Base-by-base conservation (phyloP, 1,140 invertebrate genomes). In the Lordiphosa clarofinis region DNA sequence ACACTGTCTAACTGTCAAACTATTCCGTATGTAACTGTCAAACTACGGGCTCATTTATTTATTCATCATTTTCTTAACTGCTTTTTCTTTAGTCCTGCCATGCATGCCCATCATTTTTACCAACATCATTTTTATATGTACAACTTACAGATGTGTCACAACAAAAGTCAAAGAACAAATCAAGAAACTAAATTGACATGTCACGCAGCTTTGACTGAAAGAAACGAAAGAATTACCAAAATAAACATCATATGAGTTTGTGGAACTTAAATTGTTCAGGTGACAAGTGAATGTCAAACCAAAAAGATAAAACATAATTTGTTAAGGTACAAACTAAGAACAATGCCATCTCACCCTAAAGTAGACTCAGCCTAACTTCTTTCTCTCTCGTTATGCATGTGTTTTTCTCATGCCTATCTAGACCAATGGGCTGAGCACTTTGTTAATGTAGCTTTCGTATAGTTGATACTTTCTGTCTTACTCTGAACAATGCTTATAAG, bases 1-100 rank as follows among this genome's bases (percentile, higher is more conserved):
- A 60, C 48, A 28, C 53, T 68, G 68, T 68, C 35, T 15, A 68
- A 64, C 67, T 81, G 75, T 82, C 75, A 76, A 55, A 68, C 28
- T 48, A 53, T 44, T 61, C 55, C 46, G 33, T 42, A 43, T 56
- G 44, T 61, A 46, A 46, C 76, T 76, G 76, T 82, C 76, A 82
- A 84, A 73, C 42, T 56, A 43, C 44, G 38, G 56, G 72, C 46
- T 60, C 43, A 60, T 59, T 81, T 76, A 81, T 82, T 82, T 82
- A 82, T 82, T 76, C 63, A 82, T 84, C 62, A 58, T 63, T 65
- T 52, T 40, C 62, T 63, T 56, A 64, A 63, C 48, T 59, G 38
- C 59, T 55, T 63, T 73, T 69, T 71, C 62, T 44, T 28, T 56
- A 72, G 62, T 52, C 56, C 56, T 81, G 62, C 64, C 67, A 72